phyloP scores from a whole-genome alignment of 2,888 invertebrate species.

The Nymphalis polychloros region DNA sequence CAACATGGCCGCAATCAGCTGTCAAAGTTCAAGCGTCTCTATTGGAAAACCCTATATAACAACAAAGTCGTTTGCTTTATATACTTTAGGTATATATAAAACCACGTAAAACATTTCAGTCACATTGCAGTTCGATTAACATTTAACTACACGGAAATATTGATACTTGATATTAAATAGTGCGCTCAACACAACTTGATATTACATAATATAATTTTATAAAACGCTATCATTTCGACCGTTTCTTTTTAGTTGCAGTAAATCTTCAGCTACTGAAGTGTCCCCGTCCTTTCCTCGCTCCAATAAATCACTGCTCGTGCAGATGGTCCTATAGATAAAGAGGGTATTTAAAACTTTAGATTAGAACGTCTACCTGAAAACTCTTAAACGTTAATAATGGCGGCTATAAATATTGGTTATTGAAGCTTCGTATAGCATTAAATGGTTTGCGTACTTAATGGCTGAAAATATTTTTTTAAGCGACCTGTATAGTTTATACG shows the following conservation, averaged over 20 bases:
- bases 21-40: no score
- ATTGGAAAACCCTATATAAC: no score
- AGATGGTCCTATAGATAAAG: slow-evolving; percentile 45
- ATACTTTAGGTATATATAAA: no score
- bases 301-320: slow-evolving; percentile 47
- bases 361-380: slow-evolving; percentile 36
- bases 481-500: no score
- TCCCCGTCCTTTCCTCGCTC: slow-evolving; percentile 44
- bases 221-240: slow-evolving; percentile 19
- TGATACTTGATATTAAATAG: neutral
- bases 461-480: neutral
- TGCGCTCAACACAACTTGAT: neutral
- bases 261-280: slow-evolving; percentile 52
- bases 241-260: slow-evolving; percentile 43
- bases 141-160: no score
- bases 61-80: no score
- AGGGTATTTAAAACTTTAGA: slow-evolving; percentile 45
- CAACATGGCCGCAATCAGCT: no score
- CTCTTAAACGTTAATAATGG: slow-evolving; percentile 30
- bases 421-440: slow-evolving; percentile 15
- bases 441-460: neutral
- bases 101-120: no score
- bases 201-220: neutral
- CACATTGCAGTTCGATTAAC: no score
- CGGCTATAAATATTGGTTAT: slow-evolving; percentile 27